Evolutionary conservation across 1,140 invertebrate genomes (phyloP).

Genomic region (Palaemon carinicauda): DNA sequence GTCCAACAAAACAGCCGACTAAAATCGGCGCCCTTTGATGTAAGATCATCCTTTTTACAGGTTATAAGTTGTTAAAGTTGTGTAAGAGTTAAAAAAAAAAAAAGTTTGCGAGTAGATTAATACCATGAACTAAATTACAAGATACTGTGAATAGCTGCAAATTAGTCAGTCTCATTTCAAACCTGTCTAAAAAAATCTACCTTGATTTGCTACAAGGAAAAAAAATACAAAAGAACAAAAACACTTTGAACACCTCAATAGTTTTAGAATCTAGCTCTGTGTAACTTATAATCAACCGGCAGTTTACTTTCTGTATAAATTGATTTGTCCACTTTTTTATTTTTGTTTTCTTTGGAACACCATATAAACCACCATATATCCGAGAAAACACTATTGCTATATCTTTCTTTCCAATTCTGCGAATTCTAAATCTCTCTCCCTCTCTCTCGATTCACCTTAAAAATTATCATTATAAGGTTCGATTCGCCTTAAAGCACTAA

Average conservation of each 20-base stretch:
- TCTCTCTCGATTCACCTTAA: background rate
- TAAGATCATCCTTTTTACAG: background rate
- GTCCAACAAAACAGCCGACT: background rate
- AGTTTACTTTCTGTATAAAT: background rate
- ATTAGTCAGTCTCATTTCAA: no score
- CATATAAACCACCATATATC: background rate
- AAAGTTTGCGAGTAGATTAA: no score
- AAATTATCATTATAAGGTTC: background rate
- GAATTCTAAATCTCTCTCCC: background rate
- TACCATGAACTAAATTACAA: no score
- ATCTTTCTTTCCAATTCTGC: background rate
- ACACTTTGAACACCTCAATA: background rate
- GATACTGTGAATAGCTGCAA: no score
- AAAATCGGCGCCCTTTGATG: constrained; percentile 32
- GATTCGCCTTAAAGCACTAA: no score
- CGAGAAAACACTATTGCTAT: constrained; percentile 12
- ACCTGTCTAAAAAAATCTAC: no score
- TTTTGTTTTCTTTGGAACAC: constrained; percentile 37
- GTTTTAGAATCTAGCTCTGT: background rate
- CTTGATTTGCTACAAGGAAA: no score
- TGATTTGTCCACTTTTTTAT: background rate
- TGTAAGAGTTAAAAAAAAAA: no score
- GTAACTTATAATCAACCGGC: background rate
- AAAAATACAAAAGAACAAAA: no score
- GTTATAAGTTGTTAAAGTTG: no score